A percentile compares a stretch with the other conserved stretches of the same genome.
Conservation (phyloP, 2,797 vertebrate species). For the Ataeniobius toweri region DNA sequence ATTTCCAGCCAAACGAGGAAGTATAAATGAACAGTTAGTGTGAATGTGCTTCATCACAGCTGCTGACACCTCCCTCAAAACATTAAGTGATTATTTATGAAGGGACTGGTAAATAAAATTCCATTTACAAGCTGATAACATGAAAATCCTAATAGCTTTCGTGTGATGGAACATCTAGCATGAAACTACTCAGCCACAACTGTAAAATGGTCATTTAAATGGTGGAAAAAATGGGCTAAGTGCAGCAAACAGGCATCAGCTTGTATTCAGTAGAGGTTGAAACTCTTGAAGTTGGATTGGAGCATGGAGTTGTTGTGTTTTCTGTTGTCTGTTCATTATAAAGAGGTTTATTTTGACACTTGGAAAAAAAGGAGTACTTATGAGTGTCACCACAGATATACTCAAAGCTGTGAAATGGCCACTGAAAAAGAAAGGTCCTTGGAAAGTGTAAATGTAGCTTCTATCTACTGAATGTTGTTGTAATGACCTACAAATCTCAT, state of each 20-base stretch:
- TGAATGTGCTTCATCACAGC: slow-evolving; percentile 13
- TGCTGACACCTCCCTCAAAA: slow-evolving; percentile 16
- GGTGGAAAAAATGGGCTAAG: slow-evolving; percentile 33
- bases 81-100: slow-evolving; percentile 51
- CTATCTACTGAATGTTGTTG: background rate
- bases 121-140: slow-evolving; percentile 37
- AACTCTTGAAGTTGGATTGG: background rate
- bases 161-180: slow-evolving; percentile 16
- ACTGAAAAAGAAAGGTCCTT: slow-evolving; percentile 10
- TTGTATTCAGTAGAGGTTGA: slow-evolving; percentile 22
- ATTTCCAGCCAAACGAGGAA: slow-evolving; percentile 51
- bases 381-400: slow-evolving; percentile 4
- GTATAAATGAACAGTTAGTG: slow-evolving; percentile 36
- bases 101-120: slow-evolving; percentile 25
- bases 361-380: background rate
- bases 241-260: slow-evolving; percentile 34
- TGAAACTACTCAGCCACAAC: slow-evolving; percentile 13
- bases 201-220: slow-evolving; percentile 28
- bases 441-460: slow-evolving; percentile 3
- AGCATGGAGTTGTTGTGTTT: background rate
- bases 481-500: background rate
- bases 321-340: background rate
- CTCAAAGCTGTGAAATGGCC: background rate
- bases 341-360: slow-evolving; percentile 18
- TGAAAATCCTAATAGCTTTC: slow-evolving; percentile 13